A percentile compares a stretch with the other conserved stretches of the same genome.
These are phyloP conservation scores for Chinchilla lanigera DNA, from an alignment of 2,113 vertebrate species.

Conservation along the genomic window DNA sequence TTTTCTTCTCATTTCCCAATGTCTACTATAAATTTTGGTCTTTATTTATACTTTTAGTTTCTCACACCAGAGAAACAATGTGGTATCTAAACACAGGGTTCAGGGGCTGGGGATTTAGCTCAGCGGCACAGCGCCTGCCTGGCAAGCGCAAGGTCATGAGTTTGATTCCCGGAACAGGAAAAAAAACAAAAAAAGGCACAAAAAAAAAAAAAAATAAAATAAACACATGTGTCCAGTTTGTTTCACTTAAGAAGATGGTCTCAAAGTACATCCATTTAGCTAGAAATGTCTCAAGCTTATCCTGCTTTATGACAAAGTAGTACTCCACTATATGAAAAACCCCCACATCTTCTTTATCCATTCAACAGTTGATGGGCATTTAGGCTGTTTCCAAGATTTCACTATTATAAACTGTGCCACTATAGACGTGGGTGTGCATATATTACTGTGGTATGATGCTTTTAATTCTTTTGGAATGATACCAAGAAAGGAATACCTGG, in stretches of 20 bases:
- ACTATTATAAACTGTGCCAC: background rate
- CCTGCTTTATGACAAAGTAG: background rate
- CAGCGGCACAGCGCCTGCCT: too few species aligned
- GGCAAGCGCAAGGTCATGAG: too few species aligned
- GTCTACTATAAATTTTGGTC: background rate
- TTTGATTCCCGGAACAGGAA: too few species aligned
- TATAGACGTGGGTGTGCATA: background rate
- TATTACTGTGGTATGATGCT: background rate
- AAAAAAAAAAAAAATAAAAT: too few species aligned
- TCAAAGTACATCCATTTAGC: background rate
- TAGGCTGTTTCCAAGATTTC: background rate
- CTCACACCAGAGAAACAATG: background rate
- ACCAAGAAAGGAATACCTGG: background rate
- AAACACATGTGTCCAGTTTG: background rate
- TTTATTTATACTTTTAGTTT: background rate
- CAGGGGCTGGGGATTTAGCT: too few species aligned
- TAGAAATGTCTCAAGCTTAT: background rate
- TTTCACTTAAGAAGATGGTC: background rate
- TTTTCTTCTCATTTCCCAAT: background rate
- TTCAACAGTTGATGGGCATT: background rate
- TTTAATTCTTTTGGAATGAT: background rate
- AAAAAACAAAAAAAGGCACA: too few species aligned
- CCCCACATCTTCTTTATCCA: background rate
- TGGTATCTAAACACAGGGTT: background rate
- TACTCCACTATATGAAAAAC: background rate